phyloP scores from a whole-genome alignment of 2,797 vertebrate genomes.

The Delichon dasypus region DNA sequence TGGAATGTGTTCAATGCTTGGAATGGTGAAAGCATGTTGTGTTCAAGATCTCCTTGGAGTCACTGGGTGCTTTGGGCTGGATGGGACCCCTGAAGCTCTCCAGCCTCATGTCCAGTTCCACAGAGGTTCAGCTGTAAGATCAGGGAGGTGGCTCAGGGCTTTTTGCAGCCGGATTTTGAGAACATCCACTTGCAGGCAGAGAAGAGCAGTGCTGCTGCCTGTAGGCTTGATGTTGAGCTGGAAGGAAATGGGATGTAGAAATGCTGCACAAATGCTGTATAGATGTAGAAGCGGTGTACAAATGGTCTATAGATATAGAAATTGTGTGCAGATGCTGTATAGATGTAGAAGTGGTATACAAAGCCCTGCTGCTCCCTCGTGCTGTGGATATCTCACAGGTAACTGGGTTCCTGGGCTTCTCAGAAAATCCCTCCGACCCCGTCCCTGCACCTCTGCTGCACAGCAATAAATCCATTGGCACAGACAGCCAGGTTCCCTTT shows the following conservation, averaged over 20 bases:
- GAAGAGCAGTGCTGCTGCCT: neutral
- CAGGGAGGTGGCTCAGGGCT: neutral
- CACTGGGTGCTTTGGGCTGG: neutral
- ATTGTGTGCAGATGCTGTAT: neutral
- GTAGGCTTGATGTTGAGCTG: neutral
- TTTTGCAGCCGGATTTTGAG: neutral
- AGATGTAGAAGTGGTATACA: neutral
- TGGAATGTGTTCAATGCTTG: neutral
- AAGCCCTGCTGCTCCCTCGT: neutral
- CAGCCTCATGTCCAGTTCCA: neutral
- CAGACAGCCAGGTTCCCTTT: neutral
- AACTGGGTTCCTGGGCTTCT: neutral
- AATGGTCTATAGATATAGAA: neutral
- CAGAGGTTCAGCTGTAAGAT: neutral
- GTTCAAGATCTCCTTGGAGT: neutral
- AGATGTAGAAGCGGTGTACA: no score
- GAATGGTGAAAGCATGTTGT: rapidly evolving
- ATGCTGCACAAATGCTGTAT: neutral
- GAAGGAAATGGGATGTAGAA: neutral
- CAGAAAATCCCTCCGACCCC: neutral
- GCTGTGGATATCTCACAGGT: neutral
- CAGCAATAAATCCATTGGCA: neutral
- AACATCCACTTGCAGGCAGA: neutral
- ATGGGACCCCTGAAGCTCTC: neutral
- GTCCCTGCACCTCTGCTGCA: neutral